phyloP scores from a whole-genome alignment of 2,113 vertebrate genomes.

The Nerophis lumbriciformis region DNA sequence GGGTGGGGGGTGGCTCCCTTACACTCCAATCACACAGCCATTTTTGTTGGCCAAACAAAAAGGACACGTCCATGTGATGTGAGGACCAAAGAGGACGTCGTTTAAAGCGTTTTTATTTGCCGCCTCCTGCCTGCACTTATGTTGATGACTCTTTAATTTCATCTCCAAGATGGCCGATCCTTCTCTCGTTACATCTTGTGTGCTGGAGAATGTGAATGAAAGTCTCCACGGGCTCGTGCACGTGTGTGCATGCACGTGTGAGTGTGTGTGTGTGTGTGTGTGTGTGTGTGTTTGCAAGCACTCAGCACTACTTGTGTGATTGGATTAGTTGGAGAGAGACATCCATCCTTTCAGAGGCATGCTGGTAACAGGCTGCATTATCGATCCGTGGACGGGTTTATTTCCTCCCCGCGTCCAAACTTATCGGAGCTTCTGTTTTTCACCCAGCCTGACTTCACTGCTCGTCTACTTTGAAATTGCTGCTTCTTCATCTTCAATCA shows the following conservation, averaged over 20 bases:
- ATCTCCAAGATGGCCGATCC: conserved; percentile 43
- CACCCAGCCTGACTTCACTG: conserved; percentile 16
- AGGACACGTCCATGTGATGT: conserved; percentile 66
- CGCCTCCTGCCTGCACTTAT: conserved; percentile 34
- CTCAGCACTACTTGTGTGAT: conserved; percentile 56
- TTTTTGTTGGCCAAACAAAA: conserved; percentile 31
- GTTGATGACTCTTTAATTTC: conserved; percentile 49
- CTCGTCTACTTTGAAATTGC: conserved; percentile 21
- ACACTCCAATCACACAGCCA: conserved; percentile 68
- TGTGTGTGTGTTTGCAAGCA: conserved; percentile 8
- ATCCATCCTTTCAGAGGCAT: conserved; percentile 51
- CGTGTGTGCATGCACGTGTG: neutral
- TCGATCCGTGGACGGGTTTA: conserved; percentile 64
- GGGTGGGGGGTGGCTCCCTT: conserved; percentile 47
- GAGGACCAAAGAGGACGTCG: conserved; percentile 32
- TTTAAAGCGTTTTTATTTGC: conserved; percentile 32
- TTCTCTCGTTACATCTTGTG: conserved; percentile 40
- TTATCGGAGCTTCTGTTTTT: conserved; percentile 53
- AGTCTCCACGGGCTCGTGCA: neutral
- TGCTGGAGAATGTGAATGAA: conserved; percentile 34
- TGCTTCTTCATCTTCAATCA: conserved; percentile 17
- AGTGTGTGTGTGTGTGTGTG: neutral
- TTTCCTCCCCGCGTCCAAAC: conserved; percentile 66
- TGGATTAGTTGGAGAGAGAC: conserved; percentile 60
- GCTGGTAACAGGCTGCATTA: conserved; percentile 52